Evolutionary conservation across 2,113 vertebrate genomes (phyloP), one percentile per base, ranked within the genome.

Genomic region (Carassius gibelio): DNA sequence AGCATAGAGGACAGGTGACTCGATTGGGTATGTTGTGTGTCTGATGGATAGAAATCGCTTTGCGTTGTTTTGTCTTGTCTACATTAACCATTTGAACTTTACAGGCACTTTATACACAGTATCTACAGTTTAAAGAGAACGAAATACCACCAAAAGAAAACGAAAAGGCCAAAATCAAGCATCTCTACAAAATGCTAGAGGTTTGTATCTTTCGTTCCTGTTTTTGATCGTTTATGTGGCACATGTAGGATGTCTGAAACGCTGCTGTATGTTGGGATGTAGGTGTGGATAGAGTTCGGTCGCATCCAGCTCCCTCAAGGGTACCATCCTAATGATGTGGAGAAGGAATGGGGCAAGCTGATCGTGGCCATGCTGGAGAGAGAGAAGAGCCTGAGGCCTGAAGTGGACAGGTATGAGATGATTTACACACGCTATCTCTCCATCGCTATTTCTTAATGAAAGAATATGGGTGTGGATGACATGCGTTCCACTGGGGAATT

Each of bases 271-370:
- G 34, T 79, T 23, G 90, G 89, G 85, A 87, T 21, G 89, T 88
- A 96, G 98, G 96, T 95, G 90, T 99, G 98, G 98, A 99, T 99
- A 81, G 97, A 99, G 92, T 99, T 99, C 93, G 98, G 98, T 90
- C 97, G 98, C 75, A 97, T 99, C 91, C 97, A 97, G 90, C 95
- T 99, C 74, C 96, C 96, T 87, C 96, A 93, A 82, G 98, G 97
- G 83, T 97, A 96, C 86, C 98, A 99, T 88, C 98, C 98, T n/a
- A 99, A 99, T 68, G 98, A 99, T n/a, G 94, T 97, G 89, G 98
- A 99, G 86, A 99, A 98, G 91, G 97, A 99, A 87, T 99, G 98
- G 98, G 98, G 97, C 3, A 99, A 99, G 85, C 95, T 99, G 85
- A 99, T 99, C 80, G 96, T 99, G 64, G 96, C 97, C 85, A 99